A percentile compares a stretch with the other conserved stretches of the same genome.
These are phyloP conservation scores for Desmophyllum pertusum DNA, from an alignment of 92 coral and sea anemone species.

Conservation along the genomic window DNA sequence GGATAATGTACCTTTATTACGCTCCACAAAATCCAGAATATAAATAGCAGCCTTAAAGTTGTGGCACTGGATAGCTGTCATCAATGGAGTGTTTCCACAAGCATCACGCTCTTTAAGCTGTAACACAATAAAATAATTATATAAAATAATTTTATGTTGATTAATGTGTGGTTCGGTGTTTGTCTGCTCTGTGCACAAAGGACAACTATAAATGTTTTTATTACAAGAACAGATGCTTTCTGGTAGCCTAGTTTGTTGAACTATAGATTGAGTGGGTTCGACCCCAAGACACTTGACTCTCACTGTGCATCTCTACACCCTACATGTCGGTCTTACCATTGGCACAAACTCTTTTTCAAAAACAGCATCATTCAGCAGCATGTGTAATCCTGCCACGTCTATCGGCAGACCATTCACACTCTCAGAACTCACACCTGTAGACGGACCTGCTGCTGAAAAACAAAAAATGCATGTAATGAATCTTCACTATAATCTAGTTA, in stretches of 20 bases:
- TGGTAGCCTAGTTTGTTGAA: no score
- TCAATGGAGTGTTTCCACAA: conserved; percentile 85
- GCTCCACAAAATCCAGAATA: conserved; percentile 77
- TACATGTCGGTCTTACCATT: conserved; percentile 58
- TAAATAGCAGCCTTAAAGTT: conserved; percentile 84
- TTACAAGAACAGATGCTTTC: no score
- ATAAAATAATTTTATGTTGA: not conserved
- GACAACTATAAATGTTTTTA: no score
- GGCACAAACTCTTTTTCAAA: conserved; percentile 73
- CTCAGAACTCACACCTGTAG: conserved; percentile 9
- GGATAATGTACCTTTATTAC: conserved; percentile 56
- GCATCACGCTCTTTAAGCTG: conserved; percentile 88
- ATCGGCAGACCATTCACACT: conserved; percentile 4
- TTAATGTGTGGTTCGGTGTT: not conserved
- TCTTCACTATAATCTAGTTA: no score
- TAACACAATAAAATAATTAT: not conserved
- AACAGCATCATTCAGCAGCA: conserved; percentile 57
- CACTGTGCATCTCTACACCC: no score
- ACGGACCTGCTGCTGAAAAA: not conserved
- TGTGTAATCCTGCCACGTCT: conserved; percentile 69
- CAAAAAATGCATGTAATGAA: not conserved
- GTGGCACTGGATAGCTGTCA: conserved; percentile 84
- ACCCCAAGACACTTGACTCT: no score
- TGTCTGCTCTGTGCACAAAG: not conserved
- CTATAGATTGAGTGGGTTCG: no score